Evolutionary conservation across 2,888 invertebrate genomes (phyloP).

Genomic region (Dynastes maya): DNA sequence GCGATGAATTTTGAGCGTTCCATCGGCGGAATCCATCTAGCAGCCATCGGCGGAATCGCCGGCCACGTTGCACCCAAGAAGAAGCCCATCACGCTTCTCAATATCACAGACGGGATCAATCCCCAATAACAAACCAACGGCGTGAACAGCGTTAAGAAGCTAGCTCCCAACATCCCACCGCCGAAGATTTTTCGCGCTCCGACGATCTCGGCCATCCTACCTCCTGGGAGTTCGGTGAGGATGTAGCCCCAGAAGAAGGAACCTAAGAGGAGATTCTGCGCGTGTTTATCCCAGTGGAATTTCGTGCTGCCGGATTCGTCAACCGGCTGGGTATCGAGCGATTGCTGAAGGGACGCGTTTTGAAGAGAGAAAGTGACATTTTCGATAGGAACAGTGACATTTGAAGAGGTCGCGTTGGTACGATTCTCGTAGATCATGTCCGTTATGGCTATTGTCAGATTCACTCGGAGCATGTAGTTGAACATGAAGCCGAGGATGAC

Average conservation of each 20-base stretch:
- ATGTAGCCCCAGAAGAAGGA: conserved; percentile 96
- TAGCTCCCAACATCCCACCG: conserved; percentile 88
- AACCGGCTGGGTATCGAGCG: conserved; percentile 5
- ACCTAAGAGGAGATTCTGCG: conserved; percentile 86
- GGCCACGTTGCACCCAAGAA: conserved; percentile 91
- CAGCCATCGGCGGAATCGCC: conserved; percentile 93
- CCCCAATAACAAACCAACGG: conserved; percentile 83
- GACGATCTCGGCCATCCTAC: conserved; percentile 86
- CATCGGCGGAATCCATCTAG: conserved; percentile 95
- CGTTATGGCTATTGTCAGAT: conserved; percentile 89
- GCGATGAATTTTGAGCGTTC: conserved; percentile 95
- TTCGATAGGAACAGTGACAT: conserved; percentile 22
- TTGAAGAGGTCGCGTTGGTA: conserved; percentile 18
- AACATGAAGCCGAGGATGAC: conserved; percentile 91
- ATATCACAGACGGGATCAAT: conserved; percentile 79
- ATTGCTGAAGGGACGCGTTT: neutral
- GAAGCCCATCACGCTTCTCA: conserved; percentile 76
- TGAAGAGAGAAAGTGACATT: conserved; percentile 16
- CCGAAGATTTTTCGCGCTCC: conserved; percentile 90
- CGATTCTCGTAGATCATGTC: conserved; percentile 77
- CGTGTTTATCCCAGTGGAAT: conserved; percentile 85
- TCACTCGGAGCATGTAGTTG: conserved; percentile 91
- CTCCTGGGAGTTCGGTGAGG: conserved; percentile 91
- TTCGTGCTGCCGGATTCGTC: conserved; percentile 65
- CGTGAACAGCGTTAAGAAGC: conserved; percentile 85